Conservation (phyloP, 2,113 vertebrate genomes). For the Baryphthengus martii region DNA sequence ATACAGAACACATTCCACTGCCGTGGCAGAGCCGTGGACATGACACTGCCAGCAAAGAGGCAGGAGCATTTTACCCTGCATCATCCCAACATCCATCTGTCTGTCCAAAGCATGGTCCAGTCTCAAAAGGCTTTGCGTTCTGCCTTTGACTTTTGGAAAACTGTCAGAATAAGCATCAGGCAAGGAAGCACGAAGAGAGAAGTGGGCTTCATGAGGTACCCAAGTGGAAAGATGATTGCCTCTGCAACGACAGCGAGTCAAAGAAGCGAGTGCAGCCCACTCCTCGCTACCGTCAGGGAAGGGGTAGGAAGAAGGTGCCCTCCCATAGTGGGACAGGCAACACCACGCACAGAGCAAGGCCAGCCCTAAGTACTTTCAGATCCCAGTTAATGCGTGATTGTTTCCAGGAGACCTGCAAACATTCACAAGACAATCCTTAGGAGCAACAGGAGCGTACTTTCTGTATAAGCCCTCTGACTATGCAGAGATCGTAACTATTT, state of each 20-base stretch:
- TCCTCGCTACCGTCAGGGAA: background rate
- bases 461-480: background rate
- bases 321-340: background rate
- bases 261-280: background rate
- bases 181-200: background rate
- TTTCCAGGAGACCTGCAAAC: background rate
- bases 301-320: background rate
- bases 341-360: background rate
- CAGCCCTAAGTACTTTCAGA: background rate
- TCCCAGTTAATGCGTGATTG: background rate
- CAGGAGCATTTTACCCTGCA: background rate
- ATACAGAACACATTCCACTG: background rate
- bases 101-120: background rate
- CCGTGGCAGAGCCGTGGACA: background rate
- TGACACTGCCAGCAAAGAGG: background rate
- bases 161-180: background rate
- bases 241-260: background rate
- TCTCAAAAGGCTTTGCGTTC: background rate
- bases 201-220: background rate
- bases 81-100: background rate
- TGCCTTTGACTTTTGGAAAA: background rate
- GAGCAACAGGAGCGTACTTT: background rate
- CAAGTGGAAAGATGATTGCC: background rate
- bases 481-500: background rate
- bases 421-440: background rate